phyloP scores from a whole-genome alignment of 2,888 invertebrate species.

The Nomada goodeniana region DNA sequence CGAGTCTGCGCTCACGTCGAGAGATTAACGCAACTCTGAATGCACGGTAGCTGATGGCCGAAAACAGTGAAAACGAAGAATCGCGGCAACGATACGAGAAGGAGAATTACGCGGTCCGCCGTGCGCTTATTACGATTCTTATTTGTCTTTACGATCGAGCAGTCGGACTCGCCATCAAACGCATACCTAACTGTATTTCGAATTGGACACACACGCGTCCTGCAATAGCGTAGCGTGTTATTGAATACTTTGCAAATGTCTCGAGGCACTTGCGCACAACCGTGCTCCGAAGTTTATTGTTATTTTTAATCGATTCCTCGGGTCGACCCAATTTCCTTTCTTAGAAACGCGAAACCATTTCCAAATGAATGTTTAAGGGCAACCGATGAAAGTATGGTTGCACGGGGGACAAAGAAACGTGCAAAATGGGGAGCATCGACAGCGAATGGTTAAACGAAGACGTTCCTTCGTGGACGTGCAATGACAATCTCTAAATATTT shows the following conservation, averaged over 20 bases:
- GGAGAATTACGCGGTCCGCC: slow-evolving; percentile 42
- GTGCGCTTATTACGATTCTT: slow-evolving; percentile 64
- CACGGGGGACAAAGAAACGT: neutral
- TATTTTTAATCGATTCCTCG: slow-evolving; percentile 30
- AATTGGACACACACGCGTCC: slow-evolving; percentile 51
- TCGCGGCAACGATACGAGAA: slow-evolving; percentile 39
- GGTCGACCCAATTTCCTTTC: slow-evolving; percentile 33
- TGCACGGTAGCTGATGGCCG: slow-evolving; percentile 33
- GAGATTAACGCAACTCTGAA: slow-evolving; percentile 35
- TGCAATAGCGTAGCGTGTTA: slow-evolving; percentile 41
- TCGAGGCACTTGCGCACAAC: slow-evolving; percentile 3
- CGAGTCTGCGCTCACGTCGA: slow-evolving; percentile 8
- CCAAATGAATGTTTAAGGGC: slow-evolving; percentile 47
- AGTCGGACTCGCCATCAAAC: slow-evolving; percentile 59
- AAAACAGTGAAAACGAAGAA: slow-evolving; percentile 31
- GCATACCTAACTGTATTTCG: slow-evolving; percentile 67
- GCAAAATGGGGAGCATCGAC: neutral
- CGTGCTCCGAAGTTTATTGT: slow-evolving; percentile 44
- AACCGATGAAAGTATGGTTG: neutral
- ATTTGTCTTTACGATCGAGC: slow-evolving; percentile 60
- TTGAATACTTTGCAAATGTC: slow-evolving; percentile 1
- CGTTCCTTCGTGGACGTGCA: slow-evolving; percentile 31
- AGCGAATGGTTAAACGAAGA: neutral
- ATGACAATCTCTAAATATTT: slow-evolving; percentile 66
- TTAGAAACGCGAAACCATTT: neutral